phyloP scores from a whole-genome alignment of 2,113 vertebrate genomes.

The Cyanistes caeruleus region DNA sequence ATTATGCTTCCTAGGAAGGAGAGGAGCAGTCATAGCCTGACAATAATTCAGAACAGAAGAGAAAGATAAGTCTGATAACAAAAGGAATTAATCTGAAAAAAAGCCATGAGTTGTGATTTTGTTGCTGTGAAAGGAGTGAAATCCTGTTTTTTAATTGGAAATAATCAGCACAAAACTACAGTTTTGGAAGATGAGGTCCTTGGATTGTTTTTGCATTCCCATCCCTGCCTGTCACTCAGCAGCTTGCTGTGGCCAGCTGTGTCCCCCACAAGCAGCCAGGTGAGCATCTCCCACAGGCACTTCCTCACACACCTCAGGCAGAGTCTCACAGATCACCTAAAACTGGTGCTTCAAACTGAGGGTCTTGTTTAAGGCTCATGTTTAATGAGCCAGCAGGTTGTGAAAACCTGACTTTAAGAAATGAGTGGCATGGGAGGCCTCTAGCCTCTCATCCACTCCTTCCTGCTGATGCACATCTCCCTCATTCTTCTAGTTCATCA shows the following conservation, averaged over 20 bases:
- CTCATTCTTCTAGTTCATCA: neutral
- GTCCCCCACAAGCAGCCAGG: fast-evolving
- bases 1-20: neutral
- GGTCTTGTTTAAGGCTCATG: no score
- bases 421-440: neutral
- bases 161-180: neutral
- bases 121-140: neutral
- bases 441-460: neutral
- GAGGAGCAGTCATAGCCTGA: neutral
- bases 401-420: neutral
- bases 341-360: neutral
- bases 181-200: neutral
- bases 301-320: neutral
- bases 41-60: neutral
- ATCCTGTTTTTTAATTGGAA: neutral
- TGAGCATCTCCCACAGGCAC: neutral
- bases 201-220: neutral
- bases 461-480: neutral
- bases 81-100: neutral
- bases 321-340: neutral
- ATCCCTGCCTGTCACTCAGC: neutral
- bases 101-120: fast-evolving
- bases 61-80: neutral
- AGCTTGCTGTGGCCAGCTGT: neutral
- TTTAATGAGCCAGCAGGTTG: neutral